These are phyloP conservation scores for Cantharis rufa DNA, from an alignment of 2,888 invertebrate genomes.

Conservation along the genomic window DNA sequence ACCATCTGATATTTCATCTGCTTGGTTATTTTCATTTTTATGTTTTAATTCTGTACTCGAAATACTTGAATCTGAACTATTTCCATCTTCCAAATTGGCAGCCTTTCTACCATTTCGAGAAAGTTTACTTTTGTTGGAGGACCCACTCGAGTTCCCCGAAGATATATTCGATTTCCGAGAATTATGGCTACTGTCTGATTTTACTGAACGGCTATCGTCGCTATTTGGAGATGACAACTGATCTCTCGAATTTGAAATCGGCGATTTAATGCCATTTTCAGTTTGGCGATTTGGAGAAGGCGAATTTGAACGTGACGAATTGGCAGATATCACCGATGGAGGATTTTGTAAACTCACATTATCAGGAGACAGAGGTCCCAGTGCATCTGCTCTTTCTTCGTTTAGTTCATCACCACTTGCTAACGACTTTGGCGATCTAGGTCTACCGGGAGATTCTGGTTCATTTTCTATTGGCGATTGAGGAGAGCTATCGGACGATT, in stretches of 20 bases:
- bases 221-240: slow-evolving; percentile 21
- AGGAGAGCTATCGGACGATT: slow-evolving; percentile 37
- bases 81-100: slow-evolving; percentile 48
- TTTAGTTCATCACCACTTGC: slow-evolving; percentile 5
- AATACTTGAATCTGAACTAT: slow-evolving; percentile 52
- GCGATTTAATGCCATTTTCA: slow-evolving; percentile 14
- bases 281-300: background rate
- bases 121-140: slow-evolving; percentile 34
- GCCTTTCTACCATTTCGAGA: slow-evolving; percentile 36
- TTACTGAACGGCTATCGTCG: slow-evolving; percentile 38
- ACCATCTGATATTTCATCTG: slow-evolving; percentile 71
- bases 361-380: slow-evolving; percentile 30
- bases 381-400: background rate
- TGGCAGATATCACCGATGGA: slow-evolving; percentile 3
- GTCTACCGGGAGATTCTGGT: background rate
- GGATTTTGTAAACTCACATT: slow-evolving; percentile 3
- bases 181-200: slow-evolving; percentile 43
- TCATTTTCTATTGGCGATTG: slow-evolving; percentile 26
- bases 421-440: slow-evolving; percentile 24
- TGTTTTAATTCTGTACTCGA: slow-evolving; percentile 49
- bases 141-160: slow-evolving; percentile 33
- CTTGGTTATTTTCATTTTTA: slow-evolving; percentile 36
- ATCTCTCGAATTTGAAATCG: slow-evolving; percentile 13
- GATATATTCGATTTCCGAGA: slow-evolving; percentile 42
- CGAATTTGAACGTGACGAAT: slow-evolving; percentile 34